These are phyloP conservation scores for Todiramphus saurophagus DNA, from an alignment of 2,113 vertebrate genomes.

Conservation along the genomic window DNA sequence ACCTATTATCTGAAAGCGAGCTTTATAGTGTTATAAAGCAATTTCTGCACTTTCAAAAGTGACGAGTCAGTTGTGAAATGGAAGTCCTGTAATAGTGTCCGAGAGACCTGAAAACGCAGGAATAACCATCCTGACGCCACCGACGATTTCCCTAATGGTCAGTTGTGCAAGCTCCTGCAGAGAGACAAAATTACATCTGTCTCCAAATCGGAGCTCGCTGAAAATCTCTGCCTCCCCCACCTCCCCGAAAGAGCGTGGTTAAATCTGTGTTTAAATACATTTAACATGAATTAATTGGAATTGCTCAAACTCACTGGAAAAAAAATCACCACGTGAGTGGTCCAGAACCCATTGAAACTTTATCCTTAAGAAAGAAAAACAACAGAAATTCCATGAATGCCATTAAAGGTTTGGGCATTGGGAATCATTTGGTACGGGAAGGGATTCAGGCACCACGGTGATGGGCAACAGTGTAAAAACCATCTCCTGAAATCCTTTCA, in stretches of 20 bases:
- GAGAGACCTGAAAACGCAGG: neutral
- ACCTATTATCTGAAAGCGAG: neutral
- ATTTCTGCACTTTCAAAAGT: neutral
- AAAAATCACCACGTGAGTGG: neutral
- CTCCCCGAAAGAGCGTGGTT: neutral
- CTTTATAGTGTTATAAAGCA: slow-evolving; percentile 6
- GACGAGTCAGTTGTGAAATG: neutral
- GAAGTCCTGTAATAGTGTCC: neutral
- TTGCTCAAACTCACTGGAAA: neutral
- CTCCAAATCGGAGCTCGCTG: neutral
- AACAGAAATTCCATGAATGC: neutral
- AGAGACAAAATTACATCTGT: neutral
- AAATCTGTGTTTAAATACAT: neutral
- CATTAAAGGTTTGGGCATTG: neutral
- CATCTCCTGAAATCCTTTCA: neutral
- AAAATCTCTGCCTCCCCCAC: neutral
- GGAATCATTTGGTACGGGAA: neutral
- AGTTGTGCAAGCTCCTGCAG: slow-evolving; percentile 20
- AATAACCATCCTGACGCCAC: slow-evolving; percentile 4
- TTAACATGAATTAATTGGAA: neutral
- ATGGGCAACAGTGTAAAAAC: neutral
- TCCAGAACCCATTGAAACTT: neutral
- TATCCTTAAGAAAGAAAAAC: neutral
- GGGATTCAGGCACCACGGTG: neutral
- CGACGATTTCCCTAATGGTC: slow-evolving; percentile 32